Conservation (phyloP, 2,797 vertebrate genomes). For the Protosalanx chinensis region DNA sequence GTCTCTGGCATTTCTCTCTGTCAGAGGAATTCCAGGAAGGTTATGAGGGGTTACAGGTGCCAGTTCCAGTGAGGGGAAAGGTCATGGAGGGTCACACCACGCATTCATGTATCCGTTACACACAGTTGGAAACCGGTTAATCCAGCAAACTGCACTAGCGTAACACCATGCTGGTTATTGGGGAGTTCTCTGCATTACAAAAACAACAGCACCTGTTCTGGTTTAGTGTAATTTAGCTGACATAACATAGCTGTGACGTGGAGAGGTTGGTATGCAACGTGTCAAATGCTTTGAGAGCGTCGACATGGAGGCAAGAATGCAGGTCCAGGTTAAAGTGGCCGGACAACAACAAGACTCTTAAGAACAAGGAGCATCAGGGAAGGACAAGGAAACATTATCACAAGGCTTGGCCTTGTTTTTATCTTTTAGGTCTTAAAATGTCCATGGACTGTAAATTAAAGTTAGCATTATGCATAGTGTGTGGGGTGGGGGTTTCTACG, state of each 20-base stretch:
- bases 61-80: slow-evolving; percentile 20
- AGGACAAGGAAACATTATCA: neutral
- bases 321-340: slow-evolving; percentile 32
- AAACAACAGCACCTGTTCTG: slow-evolving; percentile 59
- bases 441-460: neutral
- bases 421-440: neutral
- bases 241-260: slow-evolving; percentile 47
- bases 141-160: slow-evolving; percentile 9
- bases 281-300: slow-evolving; percentile 23
- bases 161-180: neutral
- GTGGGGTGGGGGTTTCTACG: too few species aligned
- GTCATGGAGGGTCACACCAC: slow-evolving; percentile 4
- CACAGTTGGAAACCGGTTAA: neutral
- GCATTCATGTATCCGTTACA: neutral
- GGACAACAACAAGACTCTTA: slow-evolving; percentile 14
- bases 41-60: slow-evolving; percentile 52
- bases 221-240: slow-evolving; percentile 49
- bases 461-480: too few species aligned
- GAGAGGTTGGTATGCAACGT: slow-evolving; percentile 20
- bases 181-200: slow-evolving; percentile 17
- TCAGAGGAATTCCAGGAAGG: slow-evolving; percentile 30
- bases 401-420: neutral
- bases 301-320: slow-evolving; percentile 40
- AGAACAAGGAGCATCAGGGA: neutral
- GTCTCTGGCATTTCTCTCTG: neutral